Percentiles rank a stretch among this genome's conserved stretches.
Conservation (phyloP, 2,888 invertebrate genomes). For the Scaptomyza reducta region DNA sequence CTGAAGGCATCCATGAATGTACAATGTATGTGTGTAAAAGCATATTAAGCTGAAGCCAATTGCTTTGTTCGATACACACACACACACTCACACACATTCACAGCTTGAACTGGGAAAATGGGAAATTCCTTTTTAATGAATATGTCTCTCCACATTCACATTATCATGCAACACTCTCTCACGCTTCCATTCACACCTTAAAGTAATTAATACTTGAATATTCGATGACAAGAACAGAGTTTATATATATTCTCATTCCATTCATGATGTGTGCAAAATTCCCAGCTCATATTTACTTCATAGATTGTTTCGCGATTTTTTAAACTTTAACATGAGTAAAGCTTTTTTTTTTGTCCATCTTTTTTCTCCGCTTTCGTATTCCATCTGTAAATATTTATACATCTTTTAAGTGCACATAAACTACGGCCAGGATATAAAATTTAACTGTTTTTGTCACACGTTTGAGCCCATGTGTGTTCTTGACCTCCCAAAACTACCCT, state of each 20-base stretch:
- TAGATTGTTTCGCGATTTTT: too few species aligned
- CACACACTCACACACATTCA: too few species aligned
- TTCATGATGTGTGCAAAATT: not conserved
- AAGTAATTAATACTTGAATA: not conserved
- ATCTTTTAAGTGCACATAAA: constrained; percentile 1
- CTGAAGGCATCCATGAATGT: too few species aligned
- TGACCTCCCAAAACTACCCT: not conserved
- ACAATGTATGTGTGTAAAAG: not conserved
- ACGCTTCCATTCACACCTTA: not conserved
- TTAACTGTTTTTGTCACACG: not conserved
- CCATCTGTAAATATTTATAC: not conserved
- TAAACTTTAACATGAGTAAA: too few species aligned
- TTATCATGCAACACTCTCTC: not conserved
- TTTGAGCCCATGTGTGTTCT: not conserved
- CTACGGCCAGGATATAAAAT: not conserved
- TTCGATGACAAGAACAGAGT: not conserved
- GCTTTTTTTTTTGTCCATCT: too few species aligned
- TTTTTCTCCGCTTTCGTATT: not conserved
- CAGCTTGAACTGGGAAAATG: too few species aligned
- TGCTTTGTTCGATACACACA: constrained; percentile 2
- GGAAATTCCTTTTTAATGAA: constrained; percentile 60
- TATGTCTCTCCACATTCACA: constrained; percentile 18
- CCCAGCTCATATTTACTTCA: not conserved
- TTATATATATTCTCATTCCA: not conserved
- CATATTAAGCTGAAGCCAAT: too few species aligned